Evolutionary conservation across 1,140 invertebrate genomes (phyloP).

Genomic region (Druon quercuslanigerum): DNA sequence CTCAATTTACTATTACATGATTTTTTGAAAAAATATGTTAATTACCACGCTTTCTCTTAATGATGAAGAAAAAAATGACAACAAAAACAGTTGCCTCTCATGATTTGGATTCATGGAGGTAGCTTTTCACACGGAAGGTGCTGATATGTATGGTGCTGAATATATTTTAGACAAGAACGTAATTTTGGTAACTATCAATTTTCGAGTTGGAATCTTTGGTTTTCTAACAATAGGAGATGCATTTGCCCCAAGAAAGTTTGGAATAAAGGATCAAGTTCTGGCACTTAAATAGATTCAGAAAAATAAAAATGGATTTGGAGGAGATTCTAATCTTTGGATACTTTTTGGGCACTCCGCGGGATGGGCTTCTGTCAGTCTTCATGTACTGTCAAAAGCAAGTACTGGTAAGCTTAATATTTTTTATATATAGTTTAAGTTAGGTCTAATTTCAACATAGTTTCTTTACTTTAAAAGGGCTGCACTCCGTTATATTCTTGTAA

Average conservation of each 20-base stretch:
- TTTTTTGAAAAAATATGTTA: too few species aligned
- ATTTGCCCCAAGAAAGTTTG: slow-evolving; percentile 57
- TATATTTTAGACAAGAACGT: slow-evolving; percentile 75
- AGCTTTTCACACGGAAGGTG: slow-evolving; percentile 66
- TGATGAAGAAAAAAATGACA: not conserved
- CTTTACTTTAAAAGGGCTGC: too few species aligned
- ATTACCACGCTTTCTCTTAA: not conserved
- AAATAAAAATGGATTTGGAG: slow-evolving; percentile 74
- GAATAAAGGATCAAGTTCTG: slow-evolving; percentile 58
- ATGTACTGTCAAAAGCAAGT: too few species aligned
- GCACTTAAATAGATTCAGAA: slow-evolving; percentile 49
- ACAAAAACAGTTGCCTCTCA: slow-evolving; percentile 64
- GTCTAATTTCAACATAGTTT: too few species aligned
- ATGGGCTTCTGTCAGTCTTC: too few species aligned
- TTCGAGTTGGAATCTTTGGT: slow-evolving; percentile 77
- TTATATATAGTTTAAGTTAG: too few species aligned
- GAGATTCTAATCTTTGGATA: too few species aligned
- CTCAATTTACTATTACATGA: too few species aligned
- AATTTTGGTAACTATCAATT: slow-evolving; percentile 81
- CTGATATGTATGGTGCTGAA: slow-evolving; percentile 61
- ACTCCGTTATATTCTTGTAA: too few species aligned
- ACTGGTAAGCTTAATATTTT: too few species aligned
- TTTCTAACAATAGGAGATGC: slow-evolving; percentile 55
- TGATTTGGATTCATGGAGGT: slow-evolving; percentile 77
- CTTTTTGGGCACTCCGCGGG: too few species aligned